Evolutionary conservation across 2,113 vertebrate species (phyloP).

Genomic region (Amphiprion percula): DNA sequence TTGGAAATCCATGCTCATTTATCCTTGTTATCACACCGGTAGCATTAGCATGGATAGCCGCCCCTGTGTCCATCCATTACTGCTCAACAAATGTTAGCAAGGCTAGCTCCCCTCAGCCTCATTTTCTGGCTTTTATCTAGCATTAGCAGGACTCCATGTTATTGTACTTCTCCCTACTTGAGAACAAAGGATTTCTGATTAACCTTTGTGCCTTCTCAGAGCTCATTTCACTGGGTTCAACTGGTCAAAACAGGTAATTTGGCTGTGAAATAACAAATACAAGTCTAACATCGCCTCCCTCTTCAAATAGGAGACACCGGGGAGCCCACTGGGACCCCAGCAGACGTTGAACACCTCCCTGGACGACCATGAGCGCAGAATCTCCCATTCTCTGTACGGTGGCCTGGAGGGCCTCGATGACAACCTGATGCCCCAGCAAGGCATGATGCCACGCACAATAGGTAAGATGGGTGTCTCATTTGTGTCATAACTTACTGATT

Average conservation of each 20-base stretch:
- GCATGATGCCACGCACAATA: conserved; percentile 87
- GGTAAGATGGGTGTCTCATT: conserved; percentile 80
- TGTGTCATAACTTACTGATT: neutral
- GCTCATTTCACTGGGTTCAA: neutral
- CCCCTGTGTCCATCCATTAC: conserved; percentile 13
- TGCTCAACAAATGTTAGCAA: conserved; percentile 1
- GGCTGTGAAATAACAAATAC: neutral
- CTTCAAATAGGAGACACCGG: conserved; percentile 85
- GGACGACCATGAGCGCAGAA: conserved; percentile 93
- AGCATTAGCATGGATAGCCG: conserved; percentile 49
- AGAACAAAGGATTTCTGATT: neutral
- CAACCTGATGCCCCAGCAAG: conserved; percentile 86
- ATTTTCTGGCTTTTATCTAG: neutral
- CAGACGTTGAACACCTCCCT: conserved; percentile 87
- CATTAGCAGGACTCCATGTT: neutral
- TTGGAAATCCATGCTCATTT: conserved; percentile 73
- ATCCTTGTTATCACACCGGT: conserved; percentile 70
- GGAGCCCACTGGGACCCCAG: conserved; percentile 88
- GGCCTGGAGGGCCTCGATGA: conserved; percentile 92
- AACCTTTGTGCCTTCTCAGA: no score
- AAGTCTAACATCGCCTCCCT: neutral
- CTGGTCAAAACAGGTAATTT: neutral
- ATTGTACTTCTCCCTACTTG: neutral
- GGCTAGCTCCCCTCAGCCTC: neutral
- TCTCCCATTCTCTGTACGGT: conserved; percentile 93